These are phyloP conservation scores for Rhadina sibilatrix DNA, from an alignment of 2,113 vertebrate species.

Conservation along the genomic window DNA sequence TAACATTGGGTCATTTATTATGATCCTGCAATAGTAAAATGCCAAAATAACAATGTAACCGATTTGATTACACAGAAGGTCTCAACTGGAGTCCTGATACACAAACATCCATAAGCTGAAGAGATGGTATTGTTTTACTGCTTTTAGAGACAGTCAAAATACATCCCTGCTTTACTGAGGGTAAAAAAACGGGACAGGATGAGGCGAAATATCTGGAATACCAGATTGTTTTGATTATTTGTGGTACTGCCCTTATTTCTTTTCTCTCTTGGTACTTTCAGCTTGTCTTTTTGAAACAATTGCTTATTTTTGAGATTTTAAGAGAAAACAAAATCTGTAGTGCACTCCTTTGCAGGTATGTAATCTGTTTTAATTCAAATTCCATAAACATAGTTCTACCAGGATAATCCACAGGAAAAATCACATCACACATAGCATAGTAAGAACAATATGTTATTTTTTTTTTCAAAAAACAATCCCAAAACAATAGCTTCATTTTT, in stretches of 20 bases:
- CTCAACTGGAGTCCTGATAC: neutral
- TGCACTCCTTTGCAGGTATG: constrained; percentile 39
- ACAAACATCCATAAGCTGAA: neutral
- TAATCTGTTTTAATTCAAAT: constrained; percentile 65
- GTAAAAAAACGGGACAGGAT: neutral
- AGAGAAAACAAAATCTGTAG: neutral
- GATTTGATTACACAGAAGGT: neutral
- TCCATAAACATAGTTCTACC: constrained; percentile 37
- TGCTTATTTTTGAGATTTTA: neutral
- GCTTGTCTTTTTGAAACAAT: neutral
- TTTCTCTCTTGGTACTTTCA: neutral
- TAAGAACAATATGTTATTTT: neutral
- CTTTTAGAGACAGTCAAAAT: neutral
- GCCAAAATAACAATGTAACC: neutral
- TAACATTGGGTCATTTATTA: neutral
- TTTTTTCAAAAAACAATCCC: constrained; percentile 5
- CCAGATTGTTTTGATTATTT: neutral
- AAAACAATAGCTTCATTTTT: constrained; percentile 36
- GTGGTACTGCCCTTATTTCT: neutral
- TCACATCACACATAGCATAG: constrained; percentile 53
- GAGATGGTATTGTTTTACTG: neutral
- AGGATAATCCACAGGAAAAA: constrained; percentile 51
- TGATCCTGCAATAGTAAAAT: neutral
- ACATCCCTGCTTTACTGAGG: neutral
- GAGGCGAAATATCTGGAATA: neutral